Percentiles rank a stretch among this genome's conserved stretches.
Evolutionary conservation across 2,888 invertebrate genomes (phyloP).

Genomic region (Hoplodrina ambigua): DNA sequence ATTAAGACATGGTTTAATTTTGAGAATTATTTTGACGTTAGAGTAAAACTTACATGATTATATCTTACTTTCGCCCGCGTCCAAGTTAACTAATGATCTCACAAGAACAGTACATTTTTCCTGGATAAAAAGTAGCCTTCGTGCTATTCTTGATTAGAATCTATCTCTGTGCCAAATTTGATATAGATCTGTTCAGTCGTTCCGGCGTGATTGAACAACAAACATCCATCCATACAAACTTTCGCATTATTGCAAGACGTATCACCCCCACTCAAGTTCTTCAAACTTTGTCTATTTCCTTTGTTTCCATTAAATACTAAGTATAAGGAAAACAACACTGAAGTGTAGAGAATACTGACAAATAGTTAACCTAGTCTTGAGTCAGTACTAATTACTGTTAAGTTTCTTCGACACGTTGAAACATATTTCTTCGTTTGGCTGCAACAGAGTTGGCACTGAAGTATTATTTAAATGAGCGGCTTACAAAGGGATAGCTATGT

Average conservation of each 20-base stretch:
- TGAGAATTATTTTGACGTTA: conserved; percentile 1
- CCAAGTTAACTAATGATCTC: too few relatives aligned
- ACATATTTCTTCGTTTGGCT: conserved; percentile 17
- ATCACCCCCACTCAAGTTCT: not conserved
- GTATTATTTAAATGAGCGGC: conserved; percentile 6
- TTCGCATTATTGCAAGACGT: not conserved
- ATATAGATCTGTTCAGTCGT: too few relatives aligned
- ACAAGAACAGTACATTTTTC: too few relatives aligned
- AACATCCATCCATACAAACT: not conserved
- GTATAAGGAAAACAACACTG: not conserved
- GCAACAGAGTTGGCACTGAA: conserved; percentile 1
- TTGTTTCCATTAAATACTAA: not conserved
- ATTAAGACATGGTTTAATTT: not conserved
- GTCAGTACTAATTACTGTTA: conserved; percentile 7
- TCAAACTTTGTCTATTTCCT: not conserved
- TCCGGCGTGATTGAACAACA: too few relatives aligned
- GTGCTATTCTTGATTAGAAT: too few relatives aligned
- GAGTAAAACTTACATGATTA: not conserved
- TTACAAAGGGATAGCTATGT: not conserved
- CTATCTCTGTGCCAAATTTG: too few relatives aligned
- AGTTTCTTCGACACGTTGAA: conserved; percentile 12
- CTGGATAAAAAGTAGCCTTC: too few relatives aligned
- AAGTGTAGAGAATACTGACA: not conserved
- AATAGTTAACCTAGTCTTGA: not conserved
- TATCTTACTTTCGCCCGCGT: too few relatives aligned